Conservation (phyloP, 2,888 invertebrate species). For the Pterostichus madidus region DNA sequence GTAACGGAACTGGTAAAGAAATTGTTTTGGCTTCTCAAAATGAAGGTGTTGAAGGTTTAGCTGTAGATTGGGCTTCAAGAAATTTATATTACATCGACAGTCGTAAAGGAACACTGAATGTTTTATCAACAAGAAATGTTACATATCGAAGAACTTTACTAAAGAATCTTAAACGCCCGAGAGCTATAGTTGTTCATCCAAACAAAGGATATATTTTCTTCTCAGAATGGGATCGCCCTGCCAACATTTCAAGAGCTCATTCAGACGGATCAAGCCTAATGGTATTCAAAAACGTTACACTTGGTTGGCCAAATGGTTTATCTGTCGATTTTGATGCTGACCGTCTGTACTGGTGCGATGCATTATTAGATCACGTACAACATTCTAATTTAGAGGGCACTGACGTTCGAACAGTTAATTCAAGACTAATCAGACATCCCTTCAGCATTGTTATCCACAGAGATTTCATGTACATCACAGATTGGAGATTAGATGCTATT, state of each 20-base stretch:
- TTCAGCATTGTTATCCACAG: conserved; percentile 94
- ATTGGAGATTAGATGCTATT: conserved; percentile 97
- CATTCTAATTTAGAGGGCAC: conserved; percentile 94
- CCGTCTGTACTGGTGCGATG: conserved; percentile 98
- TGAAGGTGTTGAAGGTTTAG: conserved; percentile 97
- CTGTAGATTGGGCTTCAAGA: conserved; percentile 97
- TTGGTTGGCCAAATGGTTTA: conserved; percentile 98
- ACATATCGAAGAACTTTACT: conserved; percentile 90
- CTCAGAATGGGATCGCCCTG: conserved; percentile 97
- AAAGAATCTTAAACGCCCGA: conserved; percentile 93
- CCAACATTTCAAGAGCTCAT: conserved; percentile 95
- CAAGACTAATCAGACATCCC: conserved; percentile 91
- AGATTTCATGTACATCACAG: conserved; percentile 97
- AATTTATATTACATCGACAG: conserved; percentile 98
- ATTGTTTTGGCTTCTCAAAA: conserved; percentile 97
- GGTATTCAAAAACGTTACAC: conserved; percentile 92
- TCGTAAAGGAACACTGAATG: conserved; percentile 95
- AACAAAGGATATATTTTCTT: conserved; percentile 96
- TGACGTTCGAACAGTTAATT: conserved; percentile 93
- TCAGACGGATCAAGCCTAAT: conserved; percentile 93
- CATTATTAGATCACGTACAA: conserved; percentile 96
- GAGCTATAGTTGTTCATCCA: conserved; percentile 98
- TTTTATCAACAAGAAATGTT: conserved; percentile 92
- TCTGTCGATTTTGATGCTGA: conserved; percentile 94
- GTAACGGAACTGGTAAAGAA: conserved; percentile 89